Conservation (phyloP, 2,113 vertebrate species). For the Otis tarda region DNA sequence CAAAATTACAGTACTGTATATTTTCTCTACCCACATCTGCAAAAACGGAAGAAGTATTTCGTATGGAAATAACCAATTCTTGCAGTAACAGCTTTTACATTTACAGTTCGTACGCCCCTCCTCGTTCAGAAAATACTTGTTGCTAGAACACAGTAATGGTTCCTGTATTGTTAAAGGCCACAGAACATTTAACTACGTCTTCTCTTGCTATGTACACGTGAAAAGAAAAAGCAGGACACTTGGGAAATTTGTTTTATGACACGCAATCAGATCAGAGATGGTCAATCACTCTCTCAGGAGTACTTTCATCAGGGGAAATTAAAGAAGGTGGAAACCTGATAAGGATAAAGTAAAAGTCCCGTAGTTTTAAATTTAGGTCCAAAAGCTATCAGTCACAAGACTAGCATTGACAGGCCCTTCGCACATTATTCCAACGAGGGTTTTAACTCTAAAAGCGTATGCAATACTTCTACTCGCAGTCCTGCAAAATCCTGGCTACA, state of each 20-base stretch:
- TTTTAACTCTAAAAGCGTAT: background rate
- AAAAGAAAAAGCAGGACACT: slow-evolving; percentile 71
- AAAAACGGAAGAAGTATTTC: slow-evolving; percentile 55
- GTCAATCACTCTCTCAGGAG: background rate
- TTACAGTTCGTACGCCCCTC: slow-evolving; percentile 11
- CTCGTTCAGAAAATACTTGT: slow-evolving; percentile 36
- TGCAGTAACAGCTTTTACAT: slow-evolving; percentile 36
- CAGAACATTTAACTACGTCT: slow-evolving; percentile 65
- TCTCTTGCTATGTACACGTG: slow-evolving; percentile 31
- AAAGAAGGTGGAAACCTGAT: slow-evolving; percentile 43
- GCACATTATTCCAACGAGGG: background rate
- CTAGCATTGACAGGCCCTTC: background rate
- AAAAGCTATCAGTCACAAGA: background rate
- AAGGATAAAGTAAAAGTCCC: background rate
- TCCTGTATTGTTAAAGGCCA: slow-evolving; percentile 74
- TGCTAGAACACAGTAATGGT: slow-evolving; percentile 56
- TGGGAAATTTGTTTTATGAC: slow-evolving; percentile 57
- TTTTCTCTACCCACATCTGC: slow-evolving; percentile 50
- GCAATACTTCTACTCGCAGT: background rate
- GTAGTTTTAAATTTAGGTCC: background rate
- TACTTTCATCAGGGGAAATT: slow-evolving; percentile 28
- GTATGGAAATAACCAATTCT: slow-evolving; percentile 39
- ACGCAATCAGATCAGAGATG: slow-evolving; percentile 24
- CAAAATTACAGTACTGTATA: slow-evolving; percentile 60
- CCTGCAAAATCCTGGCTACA: background rate